These are phyloP conservation scores for Cephus pygmeus DNA, from an alignment of 2,888 invertebrate species.

Conservation along the genomic window DNA sequence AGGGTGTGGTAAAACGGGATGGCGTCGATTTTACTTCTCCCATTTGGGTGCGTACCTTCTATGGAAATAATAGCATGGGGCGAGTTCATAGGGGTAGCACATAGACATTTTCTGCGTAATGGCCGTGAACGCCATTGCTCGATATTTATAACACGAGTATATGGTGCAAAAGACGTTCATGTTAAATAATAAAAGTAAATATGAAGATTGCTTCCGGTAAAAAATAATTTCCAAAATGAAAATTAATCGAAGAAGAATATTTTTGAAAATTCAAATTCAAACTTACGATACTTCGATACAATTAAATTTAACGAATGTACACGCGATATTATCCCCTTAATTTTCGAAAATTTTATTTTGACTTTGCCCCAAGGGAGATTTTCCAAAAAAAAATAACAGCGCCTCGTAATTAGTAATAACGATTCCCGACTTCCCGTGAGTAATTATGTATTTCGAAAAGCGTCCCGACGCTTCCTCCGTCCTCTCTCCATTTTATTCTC, in stretches of 20 bases:
- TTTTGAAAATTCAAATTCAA: no score
- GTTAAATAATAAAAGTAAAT: neutral
- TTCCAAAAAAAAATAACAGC: neutral
- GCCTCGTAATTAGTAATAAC: neutral
- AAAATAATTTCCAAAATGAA: no score
- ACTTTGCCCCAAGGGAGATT: neutral
- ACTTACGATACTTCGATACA: no score
- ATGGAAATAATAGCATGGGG: conserved; percentile 14
- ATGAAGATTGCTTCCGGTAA: neutral
- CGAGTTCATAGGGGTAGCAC: conserved; percentile 27
- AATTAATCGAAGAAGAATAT: no score
- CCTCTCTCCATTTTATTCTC: neutral
- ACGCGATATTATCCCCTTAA: no score
- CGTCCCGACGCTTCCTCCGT: neutral
- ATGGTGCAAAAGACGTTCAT: neutral
- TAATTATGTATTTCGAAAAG: no score
- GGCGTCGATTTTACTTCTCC: neutral
- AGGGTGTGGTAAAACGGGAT: conserved; percentile 23
- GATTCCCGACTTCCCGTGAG: neutral
- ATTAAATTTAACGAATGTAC: no score
- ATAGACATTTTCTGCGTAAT: conserved; percentile 24
- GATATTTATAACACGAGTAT: conserved; percentile 1
- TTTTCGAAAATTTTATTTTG: no score
- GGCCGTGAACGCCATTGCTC: conserved; percentile 43
- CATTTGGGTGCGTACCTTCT: no score